A percentile compares a stretch with the other conserved stretches of the same genome.
Conservation (phyloP, 2,113 vertebrate genomes). For the Panthera tigris region DNA sequence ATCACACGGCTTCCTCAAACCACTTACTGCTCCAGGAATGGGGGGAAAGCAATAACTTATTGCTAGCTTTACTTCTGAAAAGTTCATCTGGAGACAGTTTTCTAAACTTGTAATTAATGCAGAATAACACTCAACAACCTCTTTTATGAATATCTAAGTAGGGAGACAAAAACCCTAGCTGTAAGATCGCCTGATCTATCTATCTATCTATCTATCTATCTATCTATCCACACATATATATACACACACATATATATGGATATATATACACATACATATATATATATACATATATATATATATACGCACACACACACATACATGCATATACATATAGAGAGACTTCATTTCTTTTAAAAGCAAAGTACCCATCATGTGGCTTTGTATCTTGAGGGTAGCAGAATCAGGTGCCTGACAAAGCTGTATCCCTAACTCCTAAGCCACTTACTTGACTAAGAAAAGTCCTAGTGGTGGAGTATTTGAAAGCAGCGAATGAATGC, state of each 20-base stretch:
- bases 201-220: too few relatives aligned
- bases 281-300: too few relatives aligned
- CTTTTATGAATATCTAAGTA: not conserved
- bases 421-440: conserved; percentile 62
- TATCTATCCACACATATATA: too few relatives aligned
- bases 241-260: not conserved
- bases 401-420: conserved; percentile 57
- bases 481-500: conserved; percentile 63
- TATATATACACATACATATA: not conserved
- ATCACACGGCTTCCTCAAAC: not conserved
- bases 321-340: not conserved
- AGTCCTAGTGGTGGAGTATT: conserved; percentile 42
- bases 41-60: conserved; percentile 24
- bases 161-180: not conserved
- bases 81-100: conserved; percentile 55
- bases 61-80: conserved; percentile 33
- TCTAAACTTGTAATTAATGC: conserved; percentile 26
- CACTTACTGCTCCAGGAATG: conserved; percentile 6
- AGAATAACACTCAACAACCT: not conserved
- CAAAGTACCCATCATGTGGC: conserved; percentile 13
- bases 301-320: too few relatives aligned
- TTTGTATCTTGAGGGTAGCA: conserved; percentile 38
- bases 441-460: conserved; percentile 59
- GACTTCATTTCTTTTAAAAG: conserved; percentile 65
- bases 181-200: not conserved